These are phyloP conservation scores for Falco novaeseelandiae DNA, from an alignment of 2,797 vertebrate genomes.

Conservation along the genomic window DNA sequence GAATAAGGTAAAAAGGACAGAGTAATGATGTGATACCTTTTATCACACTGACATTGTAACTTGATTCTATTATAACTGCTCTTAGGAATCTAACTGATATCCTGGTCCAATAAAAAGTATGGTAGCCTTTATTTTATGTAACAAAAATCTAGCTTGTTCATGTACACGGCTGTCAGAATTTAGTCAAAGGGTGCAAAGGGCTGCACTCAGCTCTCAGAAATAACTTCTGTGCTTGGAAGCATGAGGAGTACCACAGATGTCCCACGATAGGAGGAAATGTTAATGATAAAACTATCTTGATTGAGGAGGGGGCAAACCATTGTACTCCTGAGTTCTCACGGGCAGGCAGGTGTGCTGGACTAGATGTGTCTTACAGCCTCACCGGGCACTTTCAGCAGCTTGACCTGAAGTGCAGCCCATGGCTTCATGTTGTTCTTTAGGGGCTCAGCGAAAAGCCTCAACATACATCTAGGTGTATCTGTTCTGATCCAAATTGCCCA, in stretches of 20 bases:
- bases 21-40: constrained; percentile 45
- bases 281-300: constrained; percentile 39
- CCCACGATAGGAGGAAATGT: neutral
- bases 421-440: neutral
- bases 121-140: constrained; percentile 31
- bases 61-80: constrained; percentile 26
- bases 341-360: neutral
- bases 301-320: neutral
- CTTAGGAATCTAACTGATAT: constrained; percentile 26
- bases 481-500: neutral
- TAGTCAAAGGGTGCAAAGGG: neutral
- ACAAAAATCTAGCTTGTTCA: constrained; percentile 25
- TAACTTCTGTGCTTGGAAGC: neutral
- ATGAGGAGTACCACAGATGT: neutral
- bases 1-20: constrained; percentile 58
- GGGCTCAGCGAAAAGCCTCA: neutral
- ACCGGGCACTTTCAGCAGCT: neutral
- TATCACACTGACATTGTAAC: constrained; percentile 51
- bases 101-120: constrained; percentile 34
- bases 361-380: neutral
- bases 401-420: neutral
- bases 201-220: neutral
- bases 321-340: neutral
- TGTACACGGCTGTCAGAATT: neutral
- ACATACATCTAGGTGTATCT: neutral